Evolutionary conservation across 2,113 vertebrate genomes (phyloP).

Genomic region (Xenus cinereus): DNA sequence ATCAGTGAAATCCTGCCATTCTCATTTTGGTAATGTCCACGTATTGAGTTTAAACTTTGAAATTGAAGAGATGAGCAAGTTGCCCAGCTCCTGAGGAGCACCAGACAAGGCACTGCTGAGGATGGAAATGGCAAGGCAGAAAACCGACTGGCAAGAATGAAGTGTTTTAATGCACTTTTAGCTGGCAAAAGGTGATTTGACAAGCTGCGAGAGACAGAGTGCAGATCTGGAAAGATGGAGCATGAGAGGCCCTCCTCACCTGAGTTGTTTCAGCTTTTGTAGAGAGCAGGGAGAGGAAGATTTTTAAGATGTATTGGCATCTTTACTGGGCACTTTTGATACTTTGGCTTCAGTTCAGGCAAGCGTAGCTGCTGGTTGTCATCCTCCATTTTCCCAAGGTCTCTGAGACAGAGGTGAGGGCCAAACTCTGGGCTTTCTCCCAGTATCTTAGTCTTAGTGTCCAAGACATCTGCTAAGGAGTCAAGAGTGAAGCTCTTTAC

Average conservation of each 20-base stretch:
- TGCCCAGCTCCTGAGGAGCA: neutral
- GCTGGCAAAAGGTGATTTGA: constrained; percentile 52
- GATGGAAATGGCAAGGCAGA: neutral
- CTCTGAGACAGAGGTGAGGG: neutral
- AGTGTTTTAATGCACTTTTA: constrained; percentile 63
- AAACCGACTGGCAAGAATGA: constrained; percentile 20
- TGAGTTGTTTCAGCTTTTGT: neutral
- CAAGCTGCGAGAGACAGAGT: neutral
- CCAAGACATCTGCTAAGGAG: neutral
- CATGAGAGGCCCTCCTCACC: constrained; percentile 8
- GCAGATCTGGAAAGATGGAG: constrained; percentile 38
- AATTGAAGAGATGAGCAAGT: neutral
- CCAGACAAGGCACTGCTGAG: accelerated
- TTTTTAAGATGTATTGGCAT: neutral
- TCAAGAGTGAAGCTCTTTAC: neutral
- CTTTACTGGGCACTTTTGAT: neutral
- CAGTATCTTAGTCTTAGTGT: neutral
- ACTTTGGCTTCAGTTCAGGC: neutral
- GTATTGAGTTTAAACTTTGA: neutral
- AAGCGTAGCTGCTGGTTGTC: neutral
- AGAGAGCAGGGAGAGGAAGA: neutral
- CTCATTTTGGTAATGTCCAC: neutral
- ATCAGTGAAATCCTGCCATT: neutral
- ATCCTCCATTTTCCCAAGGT: neutral
- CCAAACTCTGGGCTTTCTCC: neutral